phyloP scores from a whole-genome alignment of 2,888 invertebrate species.

The Nemoura dubitans region DNA sequence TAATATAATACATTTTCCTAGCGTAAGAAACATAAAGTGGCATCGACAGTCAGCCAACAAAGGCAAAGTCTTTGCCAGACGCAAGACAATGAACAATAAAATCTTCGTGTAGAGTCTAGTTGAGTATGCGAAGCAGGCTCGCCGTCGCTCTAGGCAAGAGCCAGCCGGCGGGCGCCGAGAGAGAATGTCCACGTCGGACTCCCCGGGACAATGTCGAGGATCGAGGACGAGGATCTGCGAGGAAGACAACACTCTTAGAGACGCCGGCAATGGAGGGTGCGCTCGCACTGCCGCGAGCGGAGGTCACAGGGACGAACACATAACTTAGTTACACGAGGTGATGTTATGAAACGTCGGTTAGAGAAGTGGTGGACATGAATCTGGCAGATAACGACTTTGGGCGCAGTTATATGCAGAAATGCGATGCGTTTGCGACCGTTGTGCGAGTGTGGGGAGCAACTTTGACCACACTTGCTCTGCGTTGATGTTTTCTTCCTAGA shows the following conservation, averaged over 20 bases:
- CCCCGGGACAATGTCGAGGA: not conserved
- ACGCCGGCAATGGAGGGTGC: no score
- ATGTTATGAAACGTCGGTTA: no score
- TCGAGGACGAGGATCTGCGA: not conserved
- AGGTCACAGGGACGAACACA: no score
- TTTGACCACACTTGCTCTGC: no score
- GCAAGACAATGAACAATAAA: not conserved
- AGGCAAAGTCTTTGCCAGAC: not conserved
- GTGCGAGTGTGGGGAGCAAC: no score
- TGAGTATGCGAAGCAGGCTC: not conserved
- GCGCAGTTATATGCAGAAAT: no score
- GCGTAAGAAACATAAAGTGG: not conserved
- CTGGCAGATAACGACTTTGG: no score
- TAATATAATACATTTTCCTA: not conserved
- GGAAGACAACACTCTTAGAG: not conserved
- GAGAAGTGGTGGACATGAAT: no score
- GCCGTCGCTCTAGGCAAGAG: not conserved
- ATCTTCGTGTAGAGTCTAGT: not conserved
- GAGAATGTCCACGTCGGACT: not conserved
- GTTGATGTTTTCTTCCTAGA: no score
- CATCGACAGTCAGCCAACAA: not conserved
- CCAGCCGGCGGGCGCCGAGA: not conserved
- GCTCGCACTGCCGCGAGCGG: no score
- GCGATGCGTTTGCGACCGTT: no score
- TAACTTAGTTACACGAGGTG: no score